phyloP scores from a whole-genome alignment of 1,140 invertebrate species.

The Bombus breviceps region DNA sequence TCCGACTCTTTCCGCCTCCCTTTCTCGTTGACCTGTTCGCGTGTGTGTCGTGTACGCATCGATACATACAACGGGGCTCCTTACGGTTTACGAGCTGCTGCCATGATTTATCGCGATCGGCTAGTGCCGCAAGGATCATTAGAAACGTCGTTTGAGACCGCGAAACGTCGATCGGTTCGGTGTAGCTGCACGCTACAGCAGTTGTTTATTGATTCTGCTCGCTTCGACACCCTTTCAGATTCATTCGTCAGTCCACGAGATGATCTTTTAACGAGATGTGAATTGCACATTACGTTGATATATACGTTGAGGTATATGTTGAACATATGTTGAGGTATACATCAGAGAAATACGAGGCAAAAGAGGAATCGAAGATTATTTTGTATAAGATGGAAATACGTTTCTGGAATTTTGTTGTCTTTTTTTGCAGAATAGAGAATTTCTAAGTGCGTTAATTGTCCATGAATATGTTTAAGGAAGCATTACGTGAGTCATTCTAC shows the following conservation, averaged over 20 bases:
- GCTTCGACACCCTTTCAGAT: constrained; percentile 11
- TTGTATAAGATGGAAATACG: background rate
- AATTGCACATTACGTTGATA: background rate
- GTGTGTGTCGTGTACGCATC: constrained; percentile 46
- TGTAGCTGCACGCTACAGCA: background rate
- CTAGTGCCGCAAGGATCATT: constrained; percentile 58
- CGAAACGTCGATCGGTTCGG: constrained; percentile 36
- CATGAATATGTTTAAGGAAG: background rate
- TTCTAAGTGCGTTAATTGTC: background rate
- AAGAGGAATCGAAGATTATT: background rate
- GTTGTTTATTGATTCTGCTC: background rate
- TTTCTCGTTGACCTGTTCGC: constrained; percentile 34
- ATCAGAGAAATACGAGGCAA: background rate
- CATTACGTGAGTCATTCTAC: background rate
- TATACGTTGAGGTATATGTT: background rate
- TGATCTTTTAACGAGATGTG: background rate
- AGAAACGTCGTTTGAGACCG: constrained; percentile 60
- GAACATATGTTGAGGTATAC: background rate
- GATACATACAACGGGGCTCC: constrained; percentile 54
- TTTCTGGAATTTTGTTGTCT: background rate
- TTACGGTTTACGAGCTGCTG: constrained; percentile 65
- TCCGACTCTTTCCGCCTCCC: constrained; percentile 49
- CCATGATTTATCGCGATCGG: constrained; percentile 59
- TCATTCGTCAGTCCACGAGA: background rate
- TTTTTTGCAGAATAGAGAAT: background rate